phyloP scores from a whole-genome alignment of 2,113 vertebrate genomes.

The Piliocolobus tephrosceles region DNA sequence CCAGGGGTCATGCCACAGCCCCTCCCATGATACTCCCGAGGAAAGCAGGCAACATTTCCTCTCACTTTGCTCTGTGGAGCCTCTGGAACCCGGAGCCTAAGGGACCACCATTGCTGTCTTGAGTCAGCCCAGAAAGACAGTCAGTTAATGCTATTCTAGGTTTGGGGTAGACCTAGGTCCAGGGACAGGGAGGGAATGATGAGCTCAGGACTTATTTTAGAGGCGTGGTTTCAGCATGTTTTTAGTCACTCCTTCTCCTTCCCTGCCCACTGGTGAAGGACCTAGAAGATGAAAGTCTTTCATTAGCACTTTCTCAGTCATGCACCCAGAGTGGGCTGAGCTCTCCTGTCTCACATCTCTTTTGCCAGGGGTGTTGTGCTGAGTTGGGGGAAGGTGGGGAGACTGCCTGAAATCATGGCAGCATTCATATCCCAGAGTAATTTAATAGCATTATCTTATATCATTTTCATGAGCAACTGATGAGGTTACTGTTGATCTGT shows the following conservation, averaged over 20 bases:
- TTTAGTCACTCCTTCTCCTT: not conserved
- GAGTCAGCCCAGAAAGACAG: not conserved
- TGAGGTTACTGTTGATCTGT: not conserved
- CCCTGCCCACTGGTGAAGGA: not conserved
- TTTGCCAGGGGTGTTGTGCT: not conserved
- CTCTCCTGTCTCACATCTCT: not conserved
- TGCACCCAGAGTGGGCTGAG: not conserved
- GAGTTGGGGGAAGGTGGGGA: not conserved
- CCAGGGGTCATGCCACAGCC: not conserved
- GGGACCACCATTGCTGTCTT: not conserved
- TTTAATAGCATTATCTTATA: not conserved
- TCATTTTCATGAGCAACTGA: not conserved
- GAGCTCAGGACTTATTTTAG: not conserved
- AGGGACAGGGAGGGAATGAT: not conserved
- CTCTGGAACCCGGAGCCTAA: not conserved
- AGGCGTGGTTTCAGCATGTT: not conserved
- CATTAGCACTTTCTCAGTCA: not conserved
- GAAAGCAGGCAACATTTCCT: not conserved
- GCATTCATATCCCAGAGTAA: not conserved
- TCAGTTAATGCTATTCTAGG: not conserved
- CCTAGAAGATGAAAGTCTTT: not conserved
- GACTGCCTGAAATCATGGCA: not conserved
- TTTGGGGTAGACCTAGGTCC: not conserved
- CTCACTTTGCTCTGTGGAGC: not conserved
- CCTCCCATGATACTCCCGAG: not conserved